Evolutionary conservation across 2,113 vertebrate species (phyloP), one percentile per base, ranked within the genome.

Genomic region (Labeo rohita): DNA sequence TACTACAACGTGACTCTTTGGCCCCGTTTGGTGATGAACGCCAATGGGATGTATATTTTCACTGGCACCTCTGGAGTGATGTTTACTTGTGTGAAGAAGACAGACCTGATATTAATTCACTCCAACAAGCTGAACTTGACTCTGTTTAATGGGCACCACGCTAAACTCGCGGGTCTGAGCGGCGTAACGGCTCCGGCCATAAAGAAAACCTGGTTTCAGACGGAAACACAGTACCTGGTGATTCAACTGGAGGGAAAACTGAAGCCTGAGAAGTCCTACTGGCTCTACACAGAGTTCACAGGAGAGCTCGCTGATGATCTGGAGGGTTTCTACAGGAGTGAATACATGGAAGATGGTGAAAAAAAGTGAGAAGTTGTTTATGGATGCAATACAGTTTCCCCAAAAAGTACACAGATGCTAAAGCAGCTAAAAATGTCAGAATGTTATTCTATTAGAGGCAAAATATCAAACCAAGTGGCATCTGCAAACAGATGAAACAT

Each of bases 291-390:
- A 0, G 0, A 0, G 28, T 99, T 99, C 86, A 45, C 7, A 0
- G 98, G 97, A 4, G 96, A 98, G 87, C 93, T 99, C 91, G 96
- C 97, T 0, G 97, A 98, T 0, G 96, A 98, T 85, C 94, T 99
- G 88, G 92, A 95, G 0, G 98, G 98, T 63, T 97, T 99, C 93
- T 99, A 99, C 90, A 95, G 98, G 89, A 99, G 98, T 11, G 97
- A 98, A 90, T 99, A 99, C 66, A 3, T 1, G 0, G 96, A 98
- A 0, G 63, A 88, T 0, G 23, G 21, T 0, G 75, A 87, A 0
- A 88, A 4, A 45, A 98, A 91, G 98, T 99, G 92, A 91, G 97
- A 8, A 56, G 45, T 70, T 11, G 8, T 84, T 61, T 75, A 9
- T 1, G 50, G 23, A n/a, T 8, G 56, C 9, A 9, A 66, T 15